Percentiles rank a stretch among this genome's conserved stretches.
These are phyloP conservation scores for Coracopsis vasa DNA, from an alignment of 2,113 vertebrate genomes.

Conservation along the genomic window DNA sequence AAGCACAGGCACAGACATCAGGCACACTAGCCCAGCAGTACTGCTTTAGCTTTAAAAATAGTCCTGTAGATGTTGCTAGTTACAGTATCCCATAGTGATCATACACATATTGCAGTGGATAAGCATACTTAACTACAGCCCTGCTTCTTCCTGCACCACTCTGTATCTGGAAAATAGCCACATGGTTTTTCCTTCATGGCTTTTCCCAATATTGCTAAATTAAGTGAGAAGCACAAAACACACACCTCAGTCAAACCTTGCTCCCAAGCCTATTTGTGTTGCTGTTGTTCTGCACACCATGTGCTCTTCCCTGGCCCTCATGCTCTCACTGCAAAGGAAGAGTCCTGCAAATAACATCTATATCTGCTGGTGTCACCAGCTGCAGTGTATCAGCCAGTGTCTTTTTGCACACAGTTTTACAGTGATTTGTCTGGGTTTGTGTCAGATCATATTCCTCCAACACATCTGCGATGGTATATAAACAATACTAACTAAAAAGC, in stretches of 20 bases:
- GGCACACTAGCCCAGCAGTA: background rate
- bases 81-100: background rate
- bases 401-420: background rate
- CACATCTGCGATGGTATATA: background rate
- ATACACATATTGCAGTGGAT: background rate
- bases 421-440: background rate
- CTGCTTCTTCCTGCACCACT: background rate
- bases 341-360: background rate
- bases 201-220: background rate
- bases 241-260: background rate
- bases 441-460: background rate
- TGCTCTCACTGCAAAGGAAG: background rate
- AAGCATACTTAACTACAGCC: background rate
- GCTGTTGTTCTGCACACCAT: background rate
- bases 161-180: background rate
- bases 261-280: background rate
- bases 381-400: background rate
- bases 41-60: conserved; percentile 15
- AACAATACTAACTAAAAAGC: background rate
- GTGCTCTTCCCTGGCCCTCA: background rate
- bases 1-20: background rate
- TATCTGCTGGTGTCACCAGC: background rate
- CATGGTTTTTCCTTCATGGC: background rate
- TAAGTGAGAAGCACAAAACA: background rate
- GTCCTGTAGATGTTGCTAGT: background rate